A percentile compares a stretch with the other conserved stretches of the same genome.
Evolutionary conservation across 1,140 invertebrate species (phyloP).

Genomic region (Drosophila navojoa): DNA sequence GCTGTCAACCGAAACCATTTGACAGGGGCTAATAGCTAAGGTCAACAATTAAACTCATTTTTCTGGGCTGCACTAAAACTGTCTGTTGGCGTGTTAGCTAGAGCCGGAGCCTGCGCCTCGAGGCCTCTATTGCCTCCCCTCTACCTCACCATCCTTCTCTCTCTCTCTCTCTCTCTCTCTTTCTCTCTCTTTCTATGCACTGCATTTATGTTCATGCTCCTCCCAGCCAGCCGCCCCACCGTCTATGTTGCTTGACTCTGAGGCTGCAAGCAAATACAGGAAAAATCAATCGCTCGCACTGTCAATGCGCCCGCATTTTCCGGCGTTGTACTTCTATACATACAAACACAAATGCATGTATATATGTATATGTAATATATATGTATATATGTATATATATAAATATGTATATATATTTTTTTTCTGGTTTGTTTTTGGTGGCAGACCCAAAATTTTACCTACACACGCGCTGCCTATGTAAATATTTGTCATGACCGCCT

Average conservation of each 20-base stretch:
- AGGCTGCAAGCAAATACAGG: slow-evolving; percentile 60
- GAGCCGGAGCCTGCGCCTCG: background rate
- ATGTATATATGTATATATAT: too few relatives aligned
- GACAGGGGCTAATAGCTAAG: slow-evolving; percentile 79
- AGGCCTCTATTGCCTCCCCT: background rate
- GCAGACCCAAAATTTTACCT: slow-evolving; percentile 58
- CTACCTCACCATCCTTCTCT: background rate
- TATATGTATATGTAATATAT: too few relatives aligned
- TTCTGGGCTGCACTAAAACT: slow-evolving; percentile 44
- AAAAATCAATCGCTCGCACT: slow-evolving; percentile 81
- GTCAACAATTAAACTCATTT: slow-evolving; percentile 81
- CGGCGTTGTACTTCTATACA: slow-evolving; percentile 12
- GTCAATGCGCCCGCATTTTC: slow-evolving; percentile 79
- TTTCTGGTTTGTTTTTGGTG: slow-evolving; percentile 40
- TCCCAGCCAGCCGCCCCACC: background rate
- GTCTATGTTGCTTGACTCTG: slow-evolving; percentile 31
- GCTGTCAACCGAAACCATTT: slow-evolving; percentile 54
- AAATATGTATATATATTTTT: slow-evolving; percentile 4
- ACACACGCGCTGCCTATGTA: slow-evolving; percentile 67
- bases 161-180: background rate
- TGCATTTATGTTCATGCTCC: slow-evolving; percentile 70
- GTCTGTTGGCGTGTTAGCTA: slow-evolving; percentile 34
- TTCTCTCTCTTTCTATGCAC: slow-evolving; percentile 8
- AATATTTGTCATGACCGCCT: slow-evolving; percentile 74
- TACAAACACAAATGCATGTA: background rate